Conservation (phyloP, 1,140 invertebrate species). For the Aphidius ervi region DNA sequence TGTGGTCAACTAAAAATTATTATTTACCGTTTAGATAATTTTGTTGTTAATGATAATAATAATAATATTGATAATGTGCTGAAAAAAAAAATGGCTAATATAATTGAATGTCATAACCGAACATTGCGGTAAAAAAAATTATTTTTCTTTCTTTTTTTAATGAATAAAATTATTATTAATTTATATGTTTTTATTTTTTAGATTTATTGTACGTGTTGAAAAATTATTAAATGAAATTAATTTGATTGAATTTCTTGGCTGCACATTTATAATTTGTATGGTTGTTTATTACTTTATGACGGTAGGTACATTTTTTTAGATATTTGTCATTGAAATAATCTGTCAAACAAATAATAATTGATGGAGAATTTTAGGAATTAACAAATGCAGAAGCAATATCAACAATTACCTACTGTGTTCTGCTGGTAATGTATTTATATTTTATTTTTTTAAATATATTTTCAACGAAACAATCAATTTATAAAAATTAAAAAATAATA, state of each 20-base stretch:
- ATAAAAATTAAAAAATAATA: too few species aligned
- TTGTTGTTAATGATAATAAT: neutral
- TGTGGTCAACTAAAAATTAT: slow-evolving; percentile 36
- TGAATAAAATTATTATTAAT: slow-evolving; percentile 3
- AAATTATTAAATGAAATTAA: slow-evolving; percentile 22
- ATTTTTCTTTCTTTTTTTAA: slow-evolving; percentile 4
- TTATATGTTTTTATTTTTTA: neutral
- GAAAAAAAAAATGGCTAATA: slow-evolving; percentile 13
- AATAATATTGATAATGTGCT: neutral
- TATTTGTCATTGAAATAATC: too few species aligned
- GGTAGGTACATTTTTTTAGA: neutral
- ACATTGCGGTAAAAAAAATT: neutral
- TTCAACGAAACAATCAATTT: too few species aligned
- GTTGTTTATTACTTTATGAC: slow-evolving; percentile 28
- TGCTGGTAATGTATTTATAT: slow-evolving; percentile 16
- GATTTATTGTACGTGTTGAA: slow-evolving; percentile 13
- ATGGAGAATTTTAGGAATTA: slow-evolving; percentile 29
- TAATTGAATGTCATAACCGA: slow-evolving; percentile 15
- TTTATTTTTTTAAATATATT: too few species aligned
- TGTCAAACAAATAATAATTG: neutral
- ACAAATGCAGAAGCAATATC: slow-evolving; percentile 21
- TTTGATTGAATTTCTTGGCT: slow-evolving; percentile 21
- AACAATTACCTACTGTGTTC: slow-evolving; percentile 27
- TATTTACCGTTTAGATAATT: slow-evolving; percentile 19
- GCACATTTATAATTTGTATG: slow-evolving; percentile 27